Base-by-base conservation (phyloP, 2,797 vertebrate species). In the Malacoraja senta region DNA sequence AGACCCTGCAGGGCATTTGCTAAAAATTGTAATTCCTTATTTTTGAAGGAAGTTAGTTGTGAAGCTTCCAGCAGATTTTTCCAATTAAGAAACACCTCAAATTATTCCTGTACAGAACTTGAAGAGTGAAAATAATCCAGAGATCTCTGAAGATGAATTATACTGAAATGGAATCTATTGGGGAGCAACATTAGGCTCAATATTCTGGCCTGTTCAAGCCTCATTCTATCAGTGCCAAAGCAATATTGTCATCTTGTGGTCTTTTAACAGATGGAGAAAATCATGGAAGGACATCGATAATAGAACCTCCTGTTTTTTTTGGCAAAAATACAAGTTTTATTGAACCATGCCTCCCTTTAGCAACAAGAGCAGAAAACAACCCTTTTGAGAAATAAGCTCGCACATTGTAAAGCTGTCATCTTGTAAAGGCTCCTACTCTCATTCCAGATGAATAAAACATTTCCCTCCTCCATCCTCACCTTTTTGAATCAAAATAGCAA, bases 261-360 rank as follows among this genome's bases (percentile, higher is more conserved):
- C 71, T 86, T 86, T 91, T 91, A 91, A 91, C 88, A 71, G 88
- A 91, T 91, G 65, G 88, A 71, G 88, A 61, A 91, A 35, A 71
- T 38, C 65, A 71, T 71, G 86, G n/a, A 68, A 63, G n/a, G 24
- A 65, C 58, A 53, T 86, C 13, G n/a, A 86, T 86, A 17, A 63
- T 86, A 58, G n/a, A 44, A 61, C 53, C 32, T 84, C 58, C 53
- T 84, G 53, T n/a, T 84, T 91, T 65, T 91, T 19, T 71, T 91
- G 86, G 88, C 88, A 72, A 38, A 91, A 24, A 26, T 90, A 90
- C 38, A 90, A 32, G 38, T 90, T 90, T 90, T 71, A 17, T 68
- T 71, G 71, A 0, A 35, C n/a, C 81, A n/a, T 90, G 15, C 63
- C 63, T 4, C 19, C 3, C 71, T 74, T 58, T 68, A 26, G 65